Percentiles rank a stretch among this genome's conserved stretches.
These are phyloP conservation scores for Neodontobutis hainanensis DNA, from an alignment of 2,113 vertebrate genomes.

Conservation along the genomic window DNA sequence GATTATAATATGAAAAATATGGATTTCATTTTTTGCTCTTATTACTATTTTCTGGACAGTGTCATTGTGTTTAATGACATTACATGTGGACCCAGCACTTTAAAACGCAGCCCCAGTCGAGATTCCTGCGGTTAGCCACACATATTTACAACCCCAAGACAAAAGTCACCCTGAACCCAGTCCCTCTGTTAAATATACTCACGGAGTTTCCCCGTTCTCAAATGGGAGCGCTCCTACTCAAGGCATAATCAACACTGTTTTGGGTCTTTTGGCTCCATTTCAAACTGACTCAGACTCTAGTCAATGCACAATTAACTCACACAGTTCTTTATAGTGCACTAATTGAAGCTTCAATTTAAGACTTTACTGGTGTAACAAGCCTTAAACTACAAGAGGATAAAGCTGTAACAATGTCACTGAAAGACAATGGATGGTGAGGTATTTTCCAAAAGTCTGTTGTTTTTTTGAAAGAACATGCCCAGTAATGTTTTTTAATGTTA, in stretches of 20 bases:
- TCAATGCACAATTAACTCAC: slow-evolving; percentile 3
- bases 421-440: background rate
- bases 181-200: slow-evolving; percentile 29
- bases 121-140: slow-evolving; percentile 62
- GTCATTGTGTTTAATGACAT: slow-evolving; percentile 32
- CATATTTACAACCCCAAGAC: slow-evolving; percentile 59
- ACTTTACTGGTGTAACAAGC: slow-evolving; percentile 16
- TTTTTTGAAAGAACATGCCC: too few relatives aligned
- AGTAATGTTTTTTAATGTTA: too few relatives aligned
- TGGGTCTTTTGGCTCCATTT: background rate
- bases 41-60: slow-evolving; percentile 20
- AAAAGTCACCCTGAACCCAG: slow-evolving; percentile 38
- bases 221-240: slow-evolving; percentile 5
- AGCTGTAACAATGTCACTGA: background rate
- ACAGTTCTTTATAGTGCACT: background rate
- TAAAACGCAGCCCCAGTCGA: slow-evolving; percentile 25
- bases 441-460: background rate
- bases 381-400: background rate
- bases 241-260: slow-evolving; percentile 20
- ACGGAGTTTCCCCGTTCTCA: slow-evolving; percentile 29
- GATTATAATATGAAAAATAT: background rate
- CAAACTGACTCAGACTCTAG: background rate
- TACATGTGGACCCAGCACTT: slow-evolving; percentile 17
- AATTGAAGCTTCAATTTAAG: slow-evolving; percentile 8
- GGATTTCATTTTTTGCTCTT: slow-evolving; percentile 6